Evolutionary conservation across 2,113 vertebrate genomes (phyloP).

Genomic region (Hyperoodon ampullatus): DNA sequence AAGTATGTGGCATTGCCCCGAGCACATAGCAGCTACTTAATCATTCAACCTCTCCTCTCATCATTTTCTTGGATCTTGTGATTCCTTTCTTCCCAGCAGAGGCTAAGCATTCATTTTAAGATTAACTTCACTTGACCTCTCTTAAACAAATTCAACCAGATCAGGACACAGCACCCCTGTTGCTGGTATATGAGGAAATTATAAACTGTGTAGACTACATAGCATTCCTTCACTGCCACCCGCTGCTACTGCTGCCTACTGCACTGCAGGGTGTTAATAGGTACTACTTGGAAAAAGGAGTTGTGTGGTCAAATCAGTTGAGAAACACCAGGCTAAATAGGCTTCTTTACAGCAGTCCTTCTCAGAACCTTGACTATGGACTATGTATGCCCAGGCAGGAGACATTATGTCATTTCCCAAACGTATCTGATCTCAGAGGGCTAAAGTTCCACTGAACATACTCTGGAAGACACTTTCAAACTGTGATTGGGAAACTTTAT

Average conservation of each 20-base stretch:
- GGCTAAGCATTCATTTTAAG: not conserved
- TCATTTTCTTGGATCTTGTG: not conserved
- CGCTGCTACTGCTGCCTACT: not conserved
- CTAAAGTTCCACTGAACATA: not conserved
- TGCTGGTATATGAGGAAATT: not conserved
- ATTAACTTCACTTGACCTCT: not conserved
- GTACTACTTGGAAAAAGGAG: not conserved
- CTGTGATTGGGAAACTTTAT: not conserved
- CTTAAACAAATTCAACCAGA: not conserved
- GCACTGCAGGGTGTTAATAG: not conserved
- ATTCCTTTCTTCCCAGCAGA: not conserved
- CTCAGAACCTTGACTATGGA: not conserved
- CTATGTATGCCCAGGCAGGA: not conserved
- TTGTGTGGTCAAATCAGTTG: not conserved
- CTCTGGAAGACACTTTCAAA: slow-evolving; percentile 34
- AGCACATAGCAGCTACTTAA: not conserved
- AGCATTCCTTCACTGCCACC: not conserved
- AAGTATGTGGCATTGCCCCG: not conserved
- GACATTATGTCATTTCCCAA: not conserved
- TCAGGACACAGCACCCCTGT: not conserved
- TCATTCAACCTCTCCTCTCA: not conserved
- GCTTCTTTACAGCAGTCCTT: not conserved
- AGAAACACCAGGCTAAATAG: not conserved
- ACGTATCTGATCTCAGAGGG: not conserved
- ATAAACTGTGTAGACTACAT: not conserved